Percentiles rank a stretch among this genome's conserved stretches.
Evolutionary conservation across 2,113 vertebrate species (phyloP).

Genomic region (Coregonus clupeaformis): DNA sequence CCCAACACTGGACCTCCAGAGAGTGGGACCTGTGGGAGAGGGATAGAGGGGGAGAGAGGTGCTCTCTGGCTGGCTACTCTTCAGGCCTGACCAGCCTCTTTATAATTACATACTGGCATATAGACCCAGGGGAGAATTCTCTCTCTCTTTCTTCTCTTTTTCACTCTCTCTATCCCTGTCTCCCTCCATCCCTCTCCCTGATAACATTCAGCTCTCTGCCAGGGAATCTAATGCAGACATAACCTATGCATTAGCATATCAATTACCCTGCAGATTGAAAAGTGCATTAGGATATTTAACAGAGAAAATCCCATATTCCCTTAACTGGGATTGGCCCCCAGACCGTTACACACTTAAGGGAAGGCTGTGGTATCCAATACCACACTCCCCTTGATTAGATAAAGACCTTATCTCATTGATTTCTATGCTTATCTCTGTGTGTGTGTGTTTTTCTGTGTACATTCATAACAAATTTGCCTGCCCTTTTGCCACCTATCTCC

Average conservation of each 20-base stretch:
- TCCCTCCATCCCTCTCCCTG: not conserved
- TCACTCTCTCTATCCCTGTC: constrained; percentile 12
- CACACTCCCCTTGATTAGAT: constrained; percentile 53
- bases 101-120: constrained; percentile 2
- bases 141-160: constrained; percentile 1
- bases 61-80: not conserved
- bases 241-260: constrained; percentile 71
- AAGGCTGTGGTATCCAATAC: constrained; percentile 40
- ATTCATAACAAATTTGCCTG: not conserved
- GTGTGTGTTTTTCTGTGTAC: constrained; percentile 3
- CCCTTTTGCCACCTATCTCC: too few species aligned
- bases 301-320: constrained; percentile 59
- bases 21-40: not conserved
- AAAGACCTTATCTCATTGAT: constrained; percentile 57
- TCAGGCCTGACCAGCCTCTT: not conserved
- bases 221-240: constrained; percentile 35
- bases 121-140: constrained; percentile 36
- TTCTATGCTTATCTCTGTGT: constrained; percentile 22
- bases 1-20: not conserved
- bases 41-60: not conserved
- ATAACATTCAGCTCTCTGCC: not conserved
- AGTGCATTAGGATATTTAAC: constrained; percentile 69
- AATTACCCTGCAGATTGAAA: constrained; percentile 63
- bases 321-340: constrained; percentile 55
- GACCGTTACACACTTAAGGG: constrained; percentile 60